These are phyloP conservation scores for Polypedilum pembai DNA, from an alignment of 1,140 invertebrate genomes.

Conservation along the genomic window DNA sequence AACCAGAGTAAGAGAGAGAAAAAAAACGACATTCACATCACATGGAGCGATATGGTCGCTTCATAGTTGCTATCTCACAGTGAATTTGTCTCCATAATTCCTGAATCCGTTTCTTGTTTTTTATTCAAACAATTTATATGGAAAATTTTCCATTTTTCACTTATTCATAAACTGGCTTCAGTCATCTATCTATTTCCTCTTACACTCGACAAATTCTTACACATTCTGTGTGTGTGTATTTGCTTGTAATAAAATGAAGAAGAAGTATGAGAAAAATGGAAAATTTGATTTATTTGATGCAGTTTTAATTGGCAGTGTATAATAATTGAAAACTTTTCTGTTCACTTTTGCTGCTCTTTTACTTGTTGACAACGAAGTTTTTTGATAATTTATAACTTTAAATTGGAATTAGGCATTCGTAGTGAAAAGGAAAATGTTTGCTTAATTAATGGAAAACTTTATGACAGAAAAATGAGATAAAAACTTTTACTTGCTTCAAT, in stretches of 20 bases:
- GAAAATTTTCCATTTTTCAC: too few species aligned
- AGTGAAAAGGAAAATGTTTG: neutral
- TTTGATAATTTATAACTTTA: conserved; percentile 14
- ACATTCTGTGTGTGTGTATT: neutral
- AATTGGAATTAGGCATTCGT: conserved; percentile 25
- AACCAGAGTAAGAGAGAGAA: too few species aligned
- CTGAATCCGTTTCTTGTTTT: too few species aligned
- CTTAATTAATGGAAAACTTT: neutral
- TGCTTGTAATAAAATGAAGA: neutral
- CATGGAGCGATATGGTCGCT: too few species aligned
- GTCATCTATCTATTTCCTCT: too few species aligned
- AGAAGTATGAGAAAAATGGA: neutral
- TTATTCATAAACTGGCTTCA: too few species aligned
- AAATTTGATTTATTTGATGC: conserved; percentile 28
- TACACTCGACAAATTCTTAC: too few species aligned
- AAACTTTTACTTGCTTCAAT: neutral
- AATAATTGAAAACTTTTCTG: conserved; percentile 6
- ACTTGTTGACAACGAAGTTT: conserved; percentile 20
- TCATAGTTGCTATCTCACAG: too few species aligned
- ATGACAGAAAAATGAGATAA: neutral
- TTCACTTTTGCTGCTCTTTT: neutral
- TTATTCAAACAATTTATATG: too few species aligned
- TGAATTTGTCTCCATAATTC: too few species aligned
- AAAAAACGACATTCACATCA: too few species aligned
- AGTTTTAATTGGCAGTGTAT: conserved; percentile 25